These are phyloP conservation scores for Muscina levida DNA, from an alignment of 2,888 invertebrate genomes.

Conservation along the genomic window DNA sequence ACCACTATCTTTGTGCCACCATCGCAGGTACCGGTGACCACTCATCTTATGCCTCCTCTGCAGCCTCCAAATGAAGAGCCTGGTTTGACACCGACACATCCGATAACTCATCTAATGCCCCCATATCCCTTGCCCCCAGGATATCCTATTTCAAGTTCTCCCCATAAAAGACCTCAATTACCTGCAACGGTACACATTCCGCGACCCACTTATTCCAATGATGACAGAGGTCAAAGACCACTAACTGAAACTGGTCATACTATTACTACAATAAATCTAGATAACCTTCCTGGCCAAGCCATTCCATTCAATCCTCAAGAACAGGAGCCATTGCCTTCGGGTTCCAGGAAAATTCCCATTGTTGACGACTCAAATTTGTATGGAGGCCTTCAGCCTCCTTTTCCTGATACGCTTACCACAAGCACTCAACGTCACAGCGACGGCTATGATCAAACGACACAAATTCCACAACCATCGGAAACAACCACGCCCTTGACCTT, in stretches of 20 bases:
- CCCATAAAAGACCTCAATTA: background rate
- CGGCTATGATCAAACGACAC: conserved; percentile 30
- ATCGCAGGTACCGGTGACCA: conserved; percentile 26
- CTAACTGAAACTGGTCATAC: conserved; percentile 44
- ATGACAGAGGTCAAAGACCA: conserved; percentile 53
- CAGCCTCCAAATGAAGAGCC: background rate
- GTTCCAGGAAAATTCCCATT: conserved; percentile 44
- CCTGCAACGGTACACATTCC: background rate
- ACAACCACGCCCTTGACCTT: conserved; percentile 55
- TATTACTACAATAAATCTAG: conserved; percentile 53
- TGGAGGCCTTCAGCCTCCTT: conserved; percentile 68
- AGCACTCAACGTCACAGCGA: conserved; percentile 5
- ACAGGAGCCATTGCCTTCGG: conserved; percentile 44
- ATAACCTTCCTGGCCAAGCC: conserved; percentile 50
- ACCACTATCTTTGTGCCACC: conserved; percentile 12
- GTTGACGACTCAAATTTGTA: conserved; percentile 64
- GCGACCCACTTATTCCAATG: background rate
- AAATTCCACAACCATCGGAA: conserved; percentile 39
- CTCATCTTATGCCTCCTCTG: conserved; percentile 38
- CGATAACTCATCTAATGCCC: background rate
- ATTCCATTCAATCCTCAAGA: conserved; percentile 36
- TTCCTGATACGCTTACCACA: background rate
- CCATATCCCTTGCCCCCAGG: conserved; percentile 13
- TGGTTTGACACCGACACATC: background rate
- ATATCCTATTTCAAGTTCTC: background rate